phyloP scores from a whole-genome alignment of 1,140 invertebrate genomes.

The Batillaria attramentaria region DNA sequence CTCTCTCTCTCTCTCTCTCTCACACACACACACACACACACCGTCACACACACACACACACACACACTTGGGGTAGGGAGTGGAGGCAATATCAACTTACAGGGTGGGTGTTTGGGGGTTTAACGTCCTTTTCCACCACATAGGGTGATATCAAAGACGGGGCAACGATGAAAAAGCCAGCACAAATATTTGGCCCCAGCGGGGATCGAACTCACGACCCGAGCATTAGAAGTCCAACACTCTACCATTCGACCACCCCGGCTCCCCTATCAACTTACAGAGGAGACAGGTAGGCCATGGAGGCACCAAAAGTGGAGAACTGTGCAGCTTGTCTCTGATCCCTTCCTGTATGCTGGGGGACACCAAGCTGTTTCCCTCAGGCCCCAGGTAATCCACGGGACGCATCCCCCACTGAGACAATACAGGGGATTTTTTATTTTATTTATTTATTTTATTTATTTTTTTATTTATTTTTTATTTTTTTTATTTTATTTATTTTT shows the following conservation, averaged over 20 bases:
- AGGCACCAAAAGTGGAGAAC: background rate
- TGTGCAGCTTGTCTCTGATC: constrained; percentile 15
- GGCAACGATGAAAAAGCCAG: no score
- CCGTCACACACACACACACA: background rate
- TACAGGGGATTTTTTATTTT: background rate
- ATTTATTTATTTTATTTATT: background rate
- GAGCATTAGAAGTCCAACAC: no score
- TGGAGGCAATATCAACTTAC: no score
- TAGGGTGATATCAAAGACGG: no score
- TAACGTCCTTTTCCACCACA: no score
- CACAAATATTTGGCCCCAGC: no score
- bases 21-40: background rate
- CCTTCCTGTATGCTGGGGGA: constrained; percentile 18
- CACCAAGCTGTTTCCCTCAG: background rate
- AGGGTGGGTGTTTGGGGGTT: no score
- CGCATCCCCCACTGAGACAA: constrained; percentile 19
- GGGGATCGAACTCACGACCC: no score
- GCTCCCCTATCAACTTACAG: background rate
- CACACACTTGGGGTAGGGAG: no score
- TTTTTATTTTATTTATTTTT: no score
- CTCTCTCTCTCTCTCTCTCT: background rate
- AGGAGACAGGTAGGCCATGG: constrained; percentile 21
- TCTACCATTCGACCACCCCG: background rate
- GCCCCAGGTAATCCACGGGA: constrained; percentile 16
- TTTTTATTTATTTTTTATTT: background rate